Conservation (phyloP, 2,888 invertebrate species). For the Latheticus oryzae region DNA sequence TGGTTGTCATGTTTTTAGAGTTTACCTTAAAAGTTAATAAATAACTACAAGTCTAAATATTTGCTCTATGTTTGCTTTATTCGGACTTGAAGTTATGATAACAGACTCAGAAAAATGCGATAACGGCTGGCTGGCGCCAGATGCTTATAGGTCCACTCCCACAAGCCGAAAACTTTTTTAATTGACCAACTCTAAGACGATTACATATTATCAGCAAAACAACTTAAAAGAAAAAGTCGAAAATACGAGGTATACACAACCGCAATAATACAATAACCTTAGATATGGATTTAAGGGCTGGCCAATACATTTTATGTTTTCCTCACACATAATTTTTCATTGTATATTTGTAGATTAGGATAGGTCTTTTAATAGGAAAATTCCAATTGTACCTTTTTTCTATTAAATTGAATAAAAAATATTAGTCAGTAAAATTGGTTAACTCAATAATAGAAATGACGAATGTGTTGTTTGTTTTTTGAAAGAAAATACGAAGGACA, state of each 20-base stretch:
- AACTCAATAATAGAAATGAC: conserved; percentile 27
- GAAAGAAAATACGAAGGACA: conserved; percentile 19
- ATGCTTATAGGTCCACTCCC: conserved; percentile 30
- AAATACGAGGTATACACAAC: conserved; percentile 18
- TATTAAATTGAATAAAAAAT: conserved; percentile 14
- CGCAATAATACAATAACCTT: conserved; percentile 1
- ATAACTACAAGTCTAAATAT: too few species aligned
- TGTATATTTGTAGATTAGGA: too few species aligned
- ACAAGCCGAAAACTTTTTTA: conserved; percentile 38
- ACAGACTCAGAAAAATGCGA: conserved; percentile 34
- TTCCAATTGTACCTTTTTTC: too few species aligned
- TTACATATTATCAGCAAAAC: conserved; percentile 20
- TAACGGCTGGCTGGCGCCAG: conserved; percentile 40
- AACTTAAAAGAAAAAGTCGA: conserved; percentile 20
- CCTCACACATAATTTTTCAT: conserved; percentile 22
- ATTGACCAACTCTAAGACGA: conserved; percentile 21
- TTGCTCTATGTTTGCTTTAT: conserved; percentile 6
- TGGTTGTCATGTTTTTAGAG: too few species aligned
- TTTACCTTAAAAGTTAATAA: too few species aligned
- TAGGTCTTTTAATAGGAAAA: too few species aligned
- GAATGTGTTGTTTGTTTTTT: conserved; percentile 34
- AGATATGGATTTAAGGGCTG: too few species aligned
- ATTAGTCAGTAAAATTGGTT: conserved; percentile 17
- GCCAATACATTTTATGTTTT: conserved; percentile 13
- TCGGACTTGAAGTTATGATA: conserved; percentile 29